A percentile compares a stretch with the other conserved stretches of the same genome.
Conservation (phyloP, 2,113 vertebrate genomes). For the Urocynchramus pylzowi region DNA sequence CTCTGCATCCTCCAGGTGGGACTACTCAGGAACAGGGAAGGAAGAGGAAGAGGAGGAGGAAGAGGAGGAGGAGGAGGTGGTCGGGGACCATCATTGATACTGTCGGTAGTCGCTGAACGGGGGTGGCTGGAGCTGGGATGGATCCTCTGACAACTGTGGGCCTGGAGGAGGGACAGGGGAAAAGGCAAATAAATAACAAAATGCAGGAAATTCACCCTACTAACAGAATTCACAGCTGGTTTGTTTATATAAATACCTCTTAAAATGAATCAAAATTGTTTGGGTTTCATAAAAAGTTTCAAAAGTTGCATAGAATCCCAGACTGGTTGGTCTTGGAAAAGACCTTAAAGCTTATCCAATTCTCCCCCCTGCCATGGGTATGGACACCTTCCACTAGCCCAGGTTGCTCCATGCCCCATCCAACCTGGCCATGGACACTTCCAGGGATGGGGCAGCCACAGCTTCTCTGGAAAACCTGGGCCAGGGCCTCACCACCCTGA, state of each 20-base stretch:
- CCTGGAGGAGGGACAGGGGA: neutral
- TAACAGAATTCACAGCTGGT: neutral
- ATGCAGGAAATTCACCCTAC: neutral
- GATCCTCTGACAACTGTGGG: neutral
- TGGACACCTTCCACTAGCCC: neutral
- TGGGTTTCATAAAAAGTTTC: neutral
- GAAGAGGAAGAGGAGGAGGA: neutral
- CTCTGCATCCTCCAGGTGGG: neutral
- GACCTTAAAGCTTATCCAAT: neutral
- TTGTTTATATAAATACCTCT: neutral
- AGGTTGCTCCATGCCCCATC: rapidly evolving
- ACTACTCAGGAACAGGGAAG: neutral
- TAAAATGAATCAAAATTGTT: neutral
- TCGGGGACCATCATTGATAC: neutral
- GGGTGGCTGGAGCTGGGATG: neutral
- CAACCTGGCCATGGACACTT: neutral
- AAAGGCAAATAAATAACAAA: neutral
- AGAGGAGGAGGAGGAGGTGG: no score
- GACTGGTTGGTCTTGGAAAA: neutral
- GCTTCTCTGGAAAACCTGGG: neutral
- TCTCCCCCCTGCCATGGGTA: neutral
- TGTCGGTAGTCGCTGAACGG: neutral
- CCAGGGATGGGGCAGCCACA: neutral
- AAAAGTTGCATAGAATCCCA: neutral
- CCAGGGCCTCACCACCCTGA: neutral